Evolutionary conservation across 1,140 invertebrate species (phyloP).

Genomic region (Mya arenaria): DNA sequence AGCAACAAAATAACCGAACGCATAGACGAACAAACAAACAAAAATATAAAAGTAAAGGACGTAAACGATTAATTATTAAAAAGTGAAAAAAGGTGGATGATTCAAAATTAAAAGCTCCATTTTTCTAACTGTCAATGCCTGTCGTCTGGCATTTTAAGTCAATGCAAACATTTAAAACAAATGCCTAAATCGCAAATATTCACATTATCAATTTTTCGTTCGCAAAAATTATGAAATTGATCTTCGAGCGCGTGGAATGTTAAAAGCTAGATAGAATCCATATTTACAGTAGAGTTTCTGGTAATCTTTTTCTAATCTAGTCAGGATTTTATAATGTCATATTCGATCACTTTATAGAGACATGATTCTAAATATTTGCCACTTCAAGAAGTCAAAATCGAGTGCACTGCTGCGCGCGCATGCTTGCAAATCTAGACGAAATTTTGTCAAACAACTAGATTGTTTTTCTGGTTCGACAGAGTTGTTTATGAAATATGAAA

Average conservation of each 20-base stretch:
- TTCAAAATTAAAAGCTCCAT: not conserved
- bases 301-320: slow-evolving; percentile 36
- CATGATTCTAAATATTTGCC: slow-evolving; percentile 6
- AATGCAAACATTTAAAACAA: not conserved
- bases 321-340: slow-evolving; percentile 23
- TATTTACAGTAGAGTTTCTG: slow-evolving; percentile 50
- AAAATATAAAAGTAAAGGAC: not conserved
- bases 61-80: not conserved
- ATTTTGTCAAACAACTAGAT: not conserved
- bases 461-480: not conserved
- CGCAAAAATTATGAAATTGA: not conserved
- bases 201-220: not conserved
- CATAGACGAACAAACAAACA: not conserved
- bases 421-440: not conserved
- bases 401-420: slow-evolving; percentile 8
- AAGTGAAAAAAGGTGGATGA: not conserved
- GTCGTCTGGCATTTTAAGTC: not conserved
- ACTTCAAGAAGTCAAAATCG: slow-evolving; percentile 10
- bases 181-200: not conserved
- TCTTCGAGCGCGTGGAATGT: slow-evolving; percentile 15
- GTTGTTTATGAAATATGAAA: not conserved
- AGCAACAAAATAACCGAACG: too few relatives aligned
- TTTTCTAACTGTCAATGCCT: not conserved
- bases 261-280: slow-evolving; percentile 39
- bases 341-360: slow-evolving; percentile 35